Percentiles rank a stretch among this genome's conserved stretches.
These are phyloP conservation scores for Melanchra persicariae DNA, from an alignment of 2,888 invertebrate genomes.

Conservation along the genomic window DNA sequence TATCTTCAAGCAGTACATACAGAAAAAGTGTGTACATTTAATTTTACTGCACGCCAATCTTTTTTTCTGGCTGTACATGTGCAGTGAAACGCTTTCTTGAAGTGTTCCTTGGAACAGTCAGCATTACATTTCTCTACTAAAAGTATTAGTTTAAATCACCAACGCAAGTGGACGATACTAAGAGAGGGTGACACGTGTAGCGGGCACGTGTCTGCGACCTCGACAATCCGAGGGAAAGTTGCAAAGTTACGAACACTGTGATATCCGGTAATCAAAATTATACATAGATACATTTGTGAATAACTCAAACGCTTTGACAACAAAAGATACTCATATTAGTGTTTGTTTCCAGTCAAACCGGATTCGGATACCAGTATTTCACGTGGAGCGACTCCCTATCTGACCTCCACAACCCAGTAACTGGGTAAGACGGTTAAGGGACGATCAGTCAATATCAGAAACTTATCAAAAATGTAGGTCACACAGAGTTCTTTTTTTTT, in stretches of 20 bases:
- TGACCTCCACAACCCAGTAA: no score
- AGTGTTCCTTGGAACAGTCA: neutral
- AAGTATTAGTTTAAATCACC: constrained; percentile 82
- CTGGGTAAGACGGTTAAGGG: neutral
- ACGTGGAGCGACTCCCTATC: no score
- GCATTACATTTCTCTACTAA: neutral
- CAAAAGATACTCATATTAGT: neutral
- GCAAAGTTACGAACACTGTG: constrained; percentile 92
- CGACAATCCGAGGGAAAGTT: constrained; percentile 96
- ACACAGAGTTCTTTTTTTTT: no score
- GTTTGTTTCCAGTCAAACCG: no score
- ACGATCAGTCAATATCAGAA: neutral
- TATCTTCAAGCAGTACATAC: no score
- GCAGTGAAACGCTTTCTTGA: neutral
- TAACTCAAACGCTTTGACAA: neutral
- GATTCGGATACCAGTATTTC: no score
- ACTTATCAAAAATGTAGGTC: no score
- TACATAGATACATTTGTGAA: neutral
- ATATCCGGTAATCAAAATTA: constrained; percentile 88
- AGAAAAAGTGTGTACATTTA: neutral
- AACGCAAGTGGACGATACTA: constrained; percentile 93
- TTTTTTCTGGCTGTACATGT: neutral
- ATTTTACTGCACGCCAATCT: neutral
- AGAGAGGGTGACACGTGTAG: constrained; percentile 94
- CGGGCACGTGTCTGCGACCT: constrained; percentile 96